Percentiles rank a stretch among this genome's conserved stretches.
These are phyloP conservation scores for Tenebrosternarchus preto DNA, from an alignment of 2,113 vertebrate species.

Conservation along the genomic window DNA sequence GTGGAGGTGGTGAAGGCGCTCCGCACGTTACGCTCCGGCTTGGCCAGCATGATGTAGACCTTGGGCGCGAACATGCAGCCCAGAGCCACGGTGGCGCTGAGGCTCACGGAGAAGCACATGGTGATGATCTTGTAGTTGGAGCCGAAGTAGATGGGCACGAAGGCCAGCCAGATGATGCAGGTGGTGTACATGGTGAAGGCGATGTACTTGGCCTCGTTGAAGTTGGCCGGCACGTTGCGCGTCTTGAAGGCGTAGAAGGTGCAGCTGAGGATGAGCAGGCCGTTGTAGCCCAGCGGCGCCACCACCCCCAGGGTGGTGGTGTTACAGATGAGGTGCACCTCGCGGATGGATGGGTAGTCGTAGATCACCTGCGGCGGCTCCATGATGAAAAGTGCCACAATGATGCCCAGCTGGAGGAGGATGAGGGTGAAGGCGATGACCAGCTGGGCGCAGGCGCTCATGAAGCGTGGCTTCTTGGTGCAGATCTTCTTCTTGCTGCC, in stretches of 20 bases:
- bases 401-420: slow-evolving; percentile 92
- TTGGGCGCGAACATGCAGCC: slow-evolving; percentile 99
- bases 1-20: slow-evolving; percentile 98
- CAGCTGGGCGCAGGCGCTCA: slow-evolving; percentile 97
- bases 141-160: slow-evolving; percentile 98
- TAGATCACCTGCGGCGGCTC: slow-evolving; percentile 89
- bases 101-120: slow-evolving; percentile 98
- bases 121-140: slow-evolving; percentile 99
- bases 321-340: slow-evolving; percentile 97
- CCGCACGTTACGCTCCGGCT: slow-evolving; percentile 94
- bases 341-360: slow-evolving; percentile 93
- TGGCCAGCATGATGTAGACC: slow-evolving; percentile 98
- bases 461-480: slow-evolving; percentile 97
- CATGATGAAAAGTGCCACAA: slow-evolving; percentile 94
- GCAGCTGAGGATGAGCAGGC: slow-evolving; percentile 94
- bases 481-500: slow-evolving; percentile 99
- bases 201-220: slow-evolving; percentile 98
- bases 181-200: slow-evolving; percentile 99
- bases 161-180: slow-evolving; percentile 98
- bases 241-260: slow-evolving; percentile 99
- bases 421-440: slow-evolving; percentile 95
- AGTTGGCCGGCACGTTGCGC: slow-evolving; percentile 96
- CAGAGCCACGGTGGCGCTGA: slow-evolving; percentile 94
- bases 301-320: slow-evolving; percentile 95
- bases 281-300: slow-evolving; percentile 96